Evolutionary conservation across 2,888 invertebrate genomes (phyloP).

Genomic region (Tetragonisca angustula): DNA sequence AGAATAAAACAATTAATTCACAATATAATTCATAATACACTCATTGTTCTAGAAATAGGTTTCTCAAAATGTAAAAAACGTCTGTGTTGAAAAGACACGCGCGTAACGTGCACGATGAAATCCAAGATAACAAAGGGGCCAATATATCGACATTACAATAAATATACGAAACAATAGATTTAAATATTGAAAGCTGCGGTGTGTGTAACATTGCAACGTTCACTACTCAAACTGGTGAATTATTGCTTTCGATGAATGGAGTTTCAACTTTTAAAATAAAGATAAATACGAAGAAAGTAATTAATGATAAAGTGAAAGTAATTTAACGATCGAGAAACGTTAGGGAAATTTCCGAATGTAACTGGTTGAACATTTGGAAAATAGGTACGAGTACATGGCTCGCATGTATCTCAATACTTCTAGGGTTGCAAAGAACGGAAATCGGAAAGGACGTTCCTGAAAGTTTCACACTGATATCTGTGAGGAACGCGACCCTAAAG

Average conservation of each 20-base stretch:
- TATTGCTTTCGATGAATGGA: too few species aligned
- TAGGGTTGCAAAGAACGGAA: constrained; percentile 39
- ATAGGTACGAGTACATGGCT: neutral
- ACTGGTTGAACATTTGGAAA: too few species aligned
- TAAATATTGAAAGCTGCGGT: neutral
- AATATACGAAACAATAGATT: neutral
- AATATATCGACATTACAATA: neutral
- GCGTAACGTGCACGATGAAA: neutral
- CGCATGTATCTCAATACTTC: constrained; percentile 2
- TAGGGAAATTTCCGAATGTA: neutral
- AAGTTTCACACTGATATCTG: constrained; percentile 70
- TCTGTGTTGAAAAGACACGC: neutral
- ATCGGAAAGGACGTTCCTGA: constrained; percentile 62
- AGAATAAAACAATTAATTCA: neutral
- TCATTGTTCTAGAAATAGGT: too few species aligned
- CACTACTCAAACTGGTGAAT: too few species aligned
- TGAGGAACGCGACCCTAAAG: constrained; percentile 70
- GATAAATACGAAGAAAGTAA: too few species aligned
- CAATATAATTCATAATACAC: too few species aligned
- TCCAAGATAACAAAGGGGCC: neutral
- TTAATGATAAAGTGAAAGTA: too few species aligned
- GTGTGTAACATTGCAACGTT: too few species aligned
- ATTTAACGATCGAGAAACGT: neutral
- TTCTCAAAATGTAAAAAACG: too few species aligned
- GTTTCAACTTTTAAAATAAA: too few species aligned